Conservation (phyloP, 2,113 vertebrate species). For the Ctenomys sociabilis region DNA sequence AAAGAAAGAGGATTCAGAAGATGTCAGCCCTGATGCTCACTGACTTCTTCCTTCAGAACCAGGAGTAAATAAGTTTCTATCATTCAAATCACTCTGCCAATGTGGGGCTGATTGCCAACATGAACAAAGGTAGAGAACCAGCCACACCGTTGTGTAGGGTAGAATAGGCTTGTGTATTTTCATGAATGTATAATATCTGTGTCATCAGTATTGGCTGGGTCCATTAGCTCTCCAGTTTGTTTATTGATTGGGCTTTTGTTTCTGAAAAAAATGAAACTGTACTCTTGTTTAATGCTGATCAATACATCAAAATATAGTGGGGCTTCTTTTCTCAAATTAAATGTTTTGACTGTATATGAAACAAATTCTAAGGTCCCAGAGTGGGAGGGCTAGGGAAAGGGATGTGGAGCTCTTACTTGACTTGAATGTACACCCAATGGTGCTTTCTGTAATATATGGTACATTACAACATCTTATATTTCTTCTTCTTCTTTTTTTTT, state of each 20-base stretch:
- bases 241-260: constrained; percentile 80
- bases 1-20: neutral
- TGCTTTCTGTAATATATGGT: constrained; percentile 94
- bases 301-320: constrained; percentile 87
- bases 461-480: constrained; percentile 94
- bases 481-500: too few relatives aligned
- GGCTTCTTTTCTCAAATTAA: constrained; percentile 89
- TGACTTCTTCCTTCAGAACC: neutral
- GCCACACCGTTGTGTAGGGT: too few relatives aligned
- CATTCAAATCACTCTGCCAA: constrained; percentile 43
- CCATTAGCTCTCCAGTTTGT: too few relatives aligned
- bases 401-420: constrained; percentile 89
- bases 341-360: constrained; percentile 91
- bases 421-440: constrained; percentile 91
- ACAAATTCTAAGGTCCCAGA: constrained; percentile 88
- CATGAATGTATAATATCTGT: too few relatives aligned
- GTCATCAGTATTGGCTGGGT: too few relatives aligned
- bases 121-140: constrained; percentile 85
- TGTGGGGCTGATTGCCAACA: constrained; percentile 85
- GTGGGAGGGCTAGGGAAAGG: constrained; percentile 84
- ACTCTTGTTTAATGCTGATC: constrained; percentile 91
- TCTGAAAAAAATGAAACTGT: constrained; percentile 83
- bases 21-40: neutral
- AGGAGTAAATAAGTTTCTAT: neutral
- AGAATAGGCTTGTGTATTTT: too few relatives aligned